phyloP scores from a whole-genome alignment of 2,888 invertebrate genomes.

The Cacoxenus indagator region DNA sequence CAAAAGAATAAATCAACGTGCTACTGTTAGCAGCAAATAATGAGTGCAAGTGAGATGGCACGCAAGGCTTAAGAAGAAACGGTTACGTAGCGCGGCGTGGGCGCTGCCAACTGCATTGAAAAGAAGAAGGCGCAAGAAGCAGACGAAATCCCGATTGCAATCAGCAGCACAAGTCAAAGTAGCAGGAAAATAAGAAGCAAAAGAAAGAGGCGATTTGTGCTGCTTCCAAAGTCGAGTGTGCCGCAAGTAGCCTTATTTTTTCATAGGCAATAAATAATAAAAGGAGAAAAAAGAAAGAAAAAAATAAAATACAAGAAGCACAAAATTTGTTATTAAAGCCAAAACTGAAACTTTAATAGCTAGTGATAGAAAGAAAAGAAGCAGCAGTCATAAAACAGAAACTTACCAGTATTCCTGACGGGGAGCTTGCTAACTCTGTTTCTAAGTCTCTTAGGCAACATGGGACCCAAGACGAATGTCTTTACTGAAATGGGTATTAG shows the following conservation, averaged over 20 bases:
- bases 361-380: conserved; percentile 16
- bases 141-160: conserved; percentile 18
- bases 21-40: background rate
- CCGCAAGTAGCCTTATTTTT: background rate
- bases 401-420: background rate
- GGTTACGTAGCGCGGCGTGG: background rate
- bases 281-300: background rate
- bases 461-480: too few species aligned
- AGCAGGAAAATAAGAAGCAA: background rate
- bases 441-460: too few species aligned
- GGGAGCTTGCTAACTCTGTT: too few species aligned
- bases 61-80: conserved; percentile 12
- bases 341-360: conserved; percentile 21
- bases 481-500: too few species aligned
- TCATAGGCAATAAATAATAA: too few species aligned
- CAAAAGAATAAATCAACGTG: background rate
- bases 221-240: background rate
- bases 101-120: conserved; percentile 13
- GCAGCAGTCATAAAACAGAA: background rate
- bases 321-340: conserved; percentile 20
- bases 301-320: background rate
- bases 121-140: background rate
- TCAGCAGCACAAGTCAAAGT: conserved; percentile 12
- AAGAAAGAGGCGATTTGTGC: background rate
- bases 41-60: background rate